Percentiles rank a stretch among this genome's conserved stretches.
Evolutionary conservation across 2,113 vertebrate species (phyloP).

Genomic region (Aplodontia rufa): DNA sequence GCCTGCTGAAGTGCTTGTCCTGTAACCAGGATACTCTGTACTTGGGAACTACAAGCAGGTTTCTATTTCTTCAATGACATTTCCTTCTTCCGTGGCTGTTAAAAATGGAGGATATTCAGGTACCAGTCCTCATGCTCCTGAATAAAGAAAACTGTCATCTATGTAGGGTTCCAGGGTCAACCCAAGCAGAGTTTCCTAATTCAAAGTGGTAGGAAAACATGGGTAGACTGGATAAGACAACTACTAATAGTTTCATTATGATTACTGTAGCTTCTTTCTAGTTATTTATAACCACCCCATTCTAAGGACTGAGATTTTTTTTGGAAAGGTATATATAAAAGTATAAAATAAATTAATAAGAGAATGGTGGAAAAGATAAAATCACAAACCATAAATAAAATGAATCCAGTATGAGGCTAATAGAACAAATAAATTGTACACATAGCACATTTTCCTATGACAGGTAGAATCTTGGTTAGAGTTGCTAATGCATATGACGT

Average conservation of each 20-base stretch:
- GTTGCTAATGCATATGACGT: background rate
- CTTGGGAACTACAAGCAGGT: background rate
- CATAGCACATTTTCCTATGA: background rate
- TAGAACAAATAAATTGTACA: background rate
- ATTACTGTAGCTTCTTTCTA: background rate
- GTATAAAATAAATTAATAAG: background rate
- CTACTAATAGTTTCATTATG: background rate
- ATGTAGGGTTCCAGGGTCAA: background rate
- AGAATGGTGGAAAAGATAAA: background rate
- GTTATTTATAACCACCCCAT: background rate
- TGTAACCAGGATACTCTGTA: background rate
- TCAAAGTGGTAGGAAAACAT: background rate
- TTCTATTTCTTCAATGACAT: conserved; percentile 27
- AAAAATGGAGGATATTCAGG: background rate
- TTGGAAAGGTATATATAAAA: background rate
- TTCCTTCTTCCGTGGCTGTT: background rate
- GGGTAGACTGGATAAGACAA: background rate
- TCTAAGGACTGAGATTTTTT: background rate
- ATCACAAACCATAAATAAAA: background rate
- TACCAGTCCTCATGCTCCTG: background rate
- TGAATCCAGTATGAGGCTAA: background rate
- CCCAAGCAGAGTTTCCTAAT: too few relatives aligned
- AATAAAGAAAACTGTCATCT: background rate
- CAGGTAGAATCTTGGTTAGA: background rate
- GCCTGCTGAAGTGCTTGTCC: background rate